These are phyloP conservation scores for Hippocampus zosterae DNA, from an alignment of 2,113 vertebrate genomes.

Conservation along the genomic window DNA sequence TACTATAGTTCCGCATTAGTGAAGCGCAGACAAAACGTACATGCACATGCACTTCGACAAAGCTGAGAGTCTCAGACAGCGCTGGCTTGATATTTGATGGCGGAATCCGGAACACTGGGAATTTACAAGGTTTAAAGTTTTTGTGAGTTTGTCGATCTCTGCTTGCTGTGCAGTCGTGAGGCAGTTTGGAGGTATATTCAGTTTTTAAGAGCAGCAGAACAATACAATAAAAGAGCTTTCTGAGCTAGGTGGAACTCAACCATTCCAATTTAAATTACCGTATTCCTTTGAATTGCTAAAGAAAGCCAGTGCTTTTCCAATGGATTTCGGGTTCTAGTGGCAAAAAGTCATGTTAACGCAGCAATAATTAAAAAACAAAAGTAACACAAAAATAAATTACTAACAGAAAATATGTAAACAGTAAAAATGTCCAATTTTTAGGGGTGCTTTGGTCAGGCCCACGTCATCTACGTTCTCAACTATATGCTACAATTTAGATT, in stretches of 20 bases:
- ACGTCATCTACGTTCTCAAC: too few relatives aligned
- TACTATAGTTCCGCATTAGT: background rate
- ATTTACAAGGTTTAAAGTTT: background rate
- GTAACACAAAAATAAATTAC: too few relatives aligned
- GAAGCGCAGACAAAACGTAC: background rate
- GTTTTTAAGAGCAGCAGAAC: slow-evolving; percentile 1
- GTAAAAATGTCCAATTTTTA: too few relatives aligned
- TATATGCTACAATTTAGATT: too few relatives aligned
- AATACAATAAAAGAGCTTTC: background rate
- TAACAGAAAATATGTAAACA: too few relatives aligned
- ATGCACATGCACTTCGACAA: background rate
- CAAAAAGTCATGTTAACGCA: too few relatives aligned
- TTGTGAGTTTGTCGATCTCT: background rate
- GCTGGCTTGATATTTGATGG: slow-evolving; percentile 3
- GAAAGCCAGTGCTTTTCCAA: background rate
- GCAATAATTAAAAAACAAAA: too few relatives aligned
- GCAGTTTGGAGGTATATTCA: background rate
- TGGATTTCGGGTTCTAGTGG: too few relatives aligned
- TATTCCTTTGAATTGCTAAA: background rate
- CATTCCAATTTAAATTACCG: background rate
- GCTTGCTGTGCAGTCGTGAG: background rate
- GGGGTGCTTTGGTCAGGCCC: too few relatives aligned
- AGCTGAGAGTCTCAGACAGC: background rate
- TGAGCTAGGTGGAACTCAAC: background rate
- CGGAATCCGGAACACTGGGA: background rate